Evolutionary conservation across 2,113 vertebrate genomes (phyloP), one percentile per base, ranked within the genome.

Genomic region (Embiotoca jacksoni): DNA sequence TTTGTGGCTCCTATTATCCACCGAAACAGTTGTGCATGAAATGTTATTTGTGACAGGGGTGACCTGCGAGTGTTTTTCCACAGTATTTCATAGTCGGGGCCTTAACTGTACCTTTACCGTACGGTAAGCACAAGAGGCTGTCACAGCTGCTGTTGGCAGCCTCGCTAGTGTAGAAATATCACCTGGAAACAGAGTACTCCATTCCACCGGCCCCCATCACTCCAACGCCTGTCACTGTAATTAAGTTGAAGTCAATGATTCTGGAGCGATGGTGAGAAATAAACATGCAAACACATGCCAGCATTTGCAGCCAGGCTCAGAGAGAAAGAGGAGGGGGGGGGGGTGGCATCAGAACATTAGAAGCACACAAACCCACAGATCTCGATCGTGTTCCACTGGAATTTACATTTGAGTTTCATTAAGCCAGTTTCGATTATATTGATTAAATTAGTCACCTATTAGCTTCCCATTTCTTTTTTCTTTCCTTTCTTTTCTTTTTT

Each of bases 211-310:
- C 96, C 96, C 97, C 96, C 96, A 97, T 96, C 96, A 96, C 96
- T 97, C 95, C 95, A 96, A 96, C 95, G 96, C 97, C 97, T 98
- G 97, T 97, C 97, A 96, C 96, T 97, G 96, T 99, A 99, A 99
- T 99, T 99, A 99, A 99, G 97, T 98, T 96, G 96, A 96, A 97
- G 97, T 98, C 97, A 96, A 97, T 98, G 97, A 97, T 99, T 97
- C 96, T 96, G 94, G 95, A 96, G 96, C 95, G 96, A 96, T 96
- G 95, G 96, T 96, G 97, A 93, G 92, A 98, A 99, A 97, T 97
- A 94, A 95, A 95, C 91, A 94, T 89, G 92, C 87, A 90, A 89
- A 91, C 88, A 81, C 83, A 85, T 88, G 93, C 91, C 92, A 93
- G 89, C 81, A 41, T 87, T 89, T 86, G 82, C 83, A 88, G 92